Percentiles rank a stretch among this genome's conserved stretches.
Conservation (phyloP, 2,113 vertebrate genomes). For the Paramormyrops kingsleyae region DNA sequence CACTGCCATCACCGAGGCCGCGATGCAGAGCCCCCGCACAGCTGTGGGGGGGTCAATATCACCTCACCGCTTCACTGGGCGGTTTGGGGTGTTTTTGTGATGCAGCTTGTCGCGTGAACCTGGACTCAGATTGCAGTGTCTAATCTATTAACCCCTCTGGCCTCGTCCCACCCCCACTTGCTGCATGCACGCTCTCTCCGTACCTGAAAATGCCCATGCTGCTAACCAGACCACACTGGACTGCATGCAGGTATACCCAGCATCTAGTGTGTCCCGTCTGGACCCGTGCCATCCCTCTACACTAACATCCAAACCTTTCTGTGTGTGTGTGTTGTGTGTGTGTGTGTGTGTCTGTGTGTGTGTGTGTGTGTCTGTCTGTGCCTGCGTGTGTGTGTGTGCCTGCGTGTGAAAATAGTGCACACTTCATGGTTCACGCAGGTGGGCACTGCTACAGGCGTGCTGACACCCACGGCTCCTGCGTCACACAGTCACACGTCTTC, state of each 20-base stretch:
- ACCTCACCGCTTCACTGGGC: background rate
- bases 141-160: conserved; percentile 34
- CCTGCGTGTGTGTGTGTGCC: background rate
- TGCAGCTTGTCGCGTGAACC: conserved; percentile 23
- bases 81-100: conserved; percentile 33
- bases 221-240: conserved; percentile 86
- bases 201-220: conserved; percentile 44
- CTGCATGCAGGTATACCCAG: conserved; percentile 88
- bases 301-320: conserved; percentile 8
- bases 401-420: background rate
- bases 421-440: background rate
- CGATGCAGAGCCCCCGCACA: background rate
- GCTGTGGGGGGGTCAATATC: background rate
- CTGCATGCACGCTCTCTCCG: conserved; percentile 39
- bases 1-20: background rate
- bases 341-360: background rate
- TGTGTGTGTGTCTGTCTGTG: background rate
- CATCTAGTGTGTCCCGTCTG: conserved; percentile 12
- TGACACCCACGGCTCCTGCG: background rate
- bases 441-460: background rate
- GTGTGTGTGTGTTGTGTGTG: background rate
- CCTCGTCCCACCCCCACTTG: conserved; percentile 24
- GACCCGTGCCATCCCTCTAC: conserved; percentile 14
- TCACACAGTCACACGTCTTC: background rate
- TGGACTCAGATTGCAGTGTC: conserved; percentile 27